Evolutionary conservation across 64 coral and sea anemone species (phyloP).

Genomic region (Stylophora pistillata): DNA sequence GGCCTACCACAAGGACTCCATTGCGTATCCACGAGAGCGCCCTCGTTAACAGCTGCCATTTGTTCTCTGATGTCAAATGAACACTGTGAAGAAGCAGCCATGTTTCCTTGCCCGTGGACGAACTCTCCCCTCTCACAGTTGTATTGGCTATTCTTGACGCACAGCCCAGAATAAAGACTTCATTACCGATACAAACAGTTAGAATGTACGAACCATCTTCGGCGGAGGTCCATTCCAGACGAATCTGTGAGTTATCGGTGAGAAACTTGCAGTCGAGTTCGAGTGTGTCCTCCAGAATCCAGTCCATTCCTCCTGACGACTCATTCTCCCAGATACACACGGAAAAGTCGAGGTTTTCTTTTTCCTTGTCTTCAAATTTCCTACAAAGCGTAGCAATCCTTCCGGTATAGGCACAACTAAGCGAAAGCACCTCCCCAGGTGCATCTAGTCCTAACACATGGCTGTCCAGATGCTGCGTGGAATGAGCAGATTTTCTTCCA

Average conservation of each 20-base stretch:
- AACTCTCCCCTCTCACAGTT: slow-evolving; percentile 55
- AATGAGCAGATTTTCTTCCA: neutral
- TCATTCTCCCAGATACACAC: slow-evolving; percentile 90
- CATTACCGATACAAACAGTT: slow-evolving; percentile 79
- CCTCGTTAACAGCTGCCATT: slow-evolving; percentile 73
- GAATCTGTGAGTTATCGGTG: slow-evolving; percentile 72
- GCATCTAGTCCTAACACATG: slow-evolving; percentile 28
- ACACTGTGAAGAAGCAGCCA: slow-evolving; percentile 84
- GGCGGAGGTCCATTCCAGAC: slow-evolving; percentile 90
- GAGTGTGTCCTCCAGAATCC: slow-evolving; percentile 77
- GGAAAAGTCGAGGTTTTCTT: slow-evolving; percentile 39
- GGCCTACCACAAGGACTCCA: slow-evolving; percentile 88
- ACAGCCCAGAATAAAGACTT: slow-evolving; percentile 79
- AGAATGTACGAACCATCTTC: slow-evolving; percentile 87
- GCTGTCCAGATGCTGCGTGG: neutral
- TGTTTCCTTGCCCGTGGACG: slow-evolving; percentile 58
- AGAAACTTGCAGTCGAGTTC: slow-evolving; percentile 62
- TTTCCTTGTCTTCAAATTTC: neutral
- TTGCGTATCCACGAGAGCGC: slow-evolving; percentile 87
- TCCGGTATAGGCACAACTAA: slow-evolving; percentile 86
- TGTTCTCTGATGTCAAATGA: slow-evolving; percentile 72
- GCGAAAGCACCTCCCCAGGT: slow-evolving; percentile 73
- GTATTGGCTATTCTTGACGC: slow-evolving; percentile 74
- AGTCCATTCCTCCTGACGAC: slow-evolving; percentile 88
- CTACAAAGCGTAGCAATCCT: slow-evolving; percentile 84